Base-by-base conservation (phyloP, 1,140 invertebrate genomes). In the Lepidostoma basale region DNA sequence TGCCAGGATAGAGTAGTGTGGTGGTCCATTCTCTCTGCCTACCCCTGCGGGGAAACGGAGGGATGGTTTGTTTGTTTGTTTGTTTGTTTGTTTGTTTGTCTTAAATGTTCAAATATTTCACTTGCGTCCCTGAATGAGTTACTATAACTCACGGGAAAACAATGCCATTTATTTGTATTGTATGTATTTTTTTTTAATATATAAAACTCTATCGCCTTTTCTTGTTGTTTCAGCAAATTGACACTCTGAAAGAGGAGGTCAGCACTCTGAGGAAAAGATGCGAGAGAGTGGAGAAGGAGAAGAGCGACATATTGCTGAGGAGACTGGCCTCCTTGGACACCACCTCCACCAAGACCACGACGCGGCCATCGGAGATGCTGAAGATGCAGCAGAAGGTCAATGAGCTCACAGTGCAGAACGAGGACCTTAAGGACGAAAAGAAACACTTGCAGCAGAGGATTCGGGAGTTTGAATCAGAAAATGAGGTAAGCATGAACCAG, bases 381-480 rank as follows among this genome's bases (percentile, higher is more conserved):
- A 91, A 90, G 76, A 76, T 94, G 9, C 90, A 93, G 74, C 89
- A 92, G 76, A 93, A 93, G 82, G 86, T 94, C 9, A 89, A 92
- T 74, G 93, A 96, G 73, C 80, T 95, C 40, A 89, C 92, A 68
- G 85, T 88, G 63, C 85, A 87, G 70, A 83, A 92, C 58, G 92
- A 95, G 75, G 92, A 94, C 71, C 81, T 94, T 10, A 88, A 84
- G 74, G 89, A 91, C 68, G 94, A 96, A 74, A 95, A 94, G 73
- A 92, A 91, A 80, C 88, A 87, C 78, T 83, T 92, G 6, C 81
- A 86, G 56, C 78, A 88, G 12, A 87, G 83, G 77, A 85, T 93
- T 25, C 88, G 88, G 75, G 91, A 93, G 74, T 75, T 93, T 40
- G 90, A 92, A 78, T 78, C 84, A 64, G 89, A 92, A 75, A 67